These are phyloP conservation scores for Cepaea hortensis DNA, from an alignment of 2,888 invertebrate genomes.

Conservation along the genomic window DNA sequence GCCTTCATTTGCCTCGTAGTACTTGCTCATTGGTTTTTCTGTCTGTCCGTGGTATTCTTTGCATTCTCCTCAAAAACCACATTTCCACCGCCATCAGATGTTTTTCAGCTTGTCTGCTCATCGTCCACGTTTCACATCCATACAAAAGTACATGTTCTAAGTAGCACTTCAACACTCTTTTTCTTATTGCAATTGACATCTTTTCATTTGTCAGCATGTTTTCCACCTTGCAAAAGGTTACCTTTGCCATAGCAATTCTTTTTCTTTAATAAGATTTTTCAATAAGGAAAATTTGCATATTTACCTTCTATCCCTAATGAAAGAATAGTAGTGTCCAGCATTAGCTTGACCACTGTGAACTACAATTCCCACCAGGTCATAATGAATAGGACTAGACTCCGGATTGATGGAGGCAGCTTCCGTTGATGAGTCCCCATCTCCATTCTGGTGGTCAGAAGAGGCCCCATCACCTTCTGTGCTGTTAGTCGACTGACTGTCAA, in stretches of 20 bases:
- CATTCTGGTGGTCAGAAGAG: slow-evolving; percentile 42
- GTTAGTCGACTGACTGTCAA: slow-evolving; percentile 31
- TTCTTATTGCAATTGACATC: too few species aligned
- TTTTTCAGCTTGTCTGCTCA: too few species aligned
- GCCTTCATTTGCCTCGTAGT: too few species aligned
- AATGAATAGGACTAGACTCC: slow-evolving; percentile 71
- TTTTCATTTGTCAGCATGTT: too few species aligned
- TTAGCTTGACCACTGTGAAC: slow-evolving; percentile 79
- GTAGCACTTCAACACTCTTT: too few species aligned
- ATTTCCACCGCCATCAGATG: too few species aligned
- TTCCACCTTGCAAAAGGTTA: too few species aligned
- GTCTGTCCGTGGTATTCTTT: too few species aligned
- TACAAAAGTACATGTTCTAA: too few species aligned
- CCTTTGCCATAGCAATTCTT: background rate
- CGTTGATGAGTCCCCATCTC: slow-evolving; percentile 44
- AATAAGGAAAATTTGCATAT: background rate
- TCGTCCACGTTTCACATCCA: too few species aligned
- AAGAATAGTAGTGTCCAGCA: slow-evolving; percentile 80
- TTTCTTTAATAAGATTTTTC: background rate
- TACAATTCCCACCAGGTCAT: slow-evolving; percentile 78
- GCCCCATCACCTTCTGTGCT: background rate
- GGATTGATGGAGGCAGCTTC: slow-evolving; percentile 59
- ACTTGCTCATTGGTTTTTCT: too few species aligned
- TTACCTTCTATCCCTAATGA: slow-evolving; percentile 76
- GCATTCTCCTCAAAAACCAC: too few species aligned